Evolutionary conservation across 2,113 vertebrate species (phyloP).

Genomic region (Nothobranchius furzeri): DNA sequence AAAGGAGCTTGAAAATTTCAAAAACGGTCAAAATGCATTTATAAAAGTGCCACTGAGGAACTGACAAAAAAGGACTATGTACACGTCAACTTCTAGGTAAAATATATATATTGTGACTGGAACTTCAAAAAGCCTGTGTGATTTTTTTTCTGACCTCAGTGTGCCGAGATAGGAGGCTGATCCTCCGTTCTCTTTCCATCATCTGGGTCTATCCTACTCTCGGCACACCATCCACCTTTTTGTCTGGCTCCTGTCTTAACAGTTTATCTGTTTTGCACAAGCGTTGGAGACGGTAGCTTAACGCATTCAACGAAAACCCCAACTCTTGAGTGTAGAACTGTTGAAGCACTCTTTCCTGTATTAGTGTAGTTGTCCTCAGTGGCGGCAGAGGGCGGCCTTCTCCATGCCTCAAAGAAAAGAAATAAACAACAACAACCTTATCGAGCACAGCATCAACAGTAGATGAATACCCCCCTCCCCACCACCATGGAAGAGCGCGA

Average conservation of each 20-base stretch:
- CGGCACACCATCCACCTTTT: constrained; percentile 59
- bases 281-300: constrained; percentile 74
- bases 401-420: constrained; percentile 57
- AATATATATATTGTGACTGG: constrained; percentile 58
- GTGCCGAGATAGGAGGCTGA: constrained; percentile 61
- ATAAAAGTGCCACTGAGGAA: constrained; percentile 81
- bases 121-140: constrained; percentile 65
- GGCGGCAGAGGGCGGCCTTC: constrained; percentile 67
- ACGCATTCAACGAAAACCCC: constrained; percentile 62
- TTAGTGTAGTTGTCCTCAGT: constrained; percentile 74
- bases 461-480: constrained; percentile 35
- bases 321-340: constrained; percentile 69
- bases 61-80: constrained; percentile 51
- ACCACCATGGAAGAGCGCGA: constrained; percentile 55
- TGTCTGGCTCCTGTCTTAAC: constrained; percentile 62
- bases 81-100: constrained; percentile 53
- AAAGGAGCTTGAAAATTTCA: constrained; percentile 87
- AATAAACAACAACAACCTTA: constrained; percentile 18
- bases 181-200: constrained; percentile 64
- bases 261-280: constrained; percentile 84
- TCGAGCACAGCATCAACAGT: constrained; percentile 44
- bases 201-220: constrained; percentile 57
- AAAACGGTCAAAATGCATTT: constrained; percentile 72
- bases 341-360: constrained; percentile 73
- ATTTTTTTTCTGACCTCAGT: constrained; percentile 77